These are phyloP conservation scores for Ischnura elegans DNA, from an alignment of 2,888 invertebrate genomes.

Conservation along the genomic window DNA sequence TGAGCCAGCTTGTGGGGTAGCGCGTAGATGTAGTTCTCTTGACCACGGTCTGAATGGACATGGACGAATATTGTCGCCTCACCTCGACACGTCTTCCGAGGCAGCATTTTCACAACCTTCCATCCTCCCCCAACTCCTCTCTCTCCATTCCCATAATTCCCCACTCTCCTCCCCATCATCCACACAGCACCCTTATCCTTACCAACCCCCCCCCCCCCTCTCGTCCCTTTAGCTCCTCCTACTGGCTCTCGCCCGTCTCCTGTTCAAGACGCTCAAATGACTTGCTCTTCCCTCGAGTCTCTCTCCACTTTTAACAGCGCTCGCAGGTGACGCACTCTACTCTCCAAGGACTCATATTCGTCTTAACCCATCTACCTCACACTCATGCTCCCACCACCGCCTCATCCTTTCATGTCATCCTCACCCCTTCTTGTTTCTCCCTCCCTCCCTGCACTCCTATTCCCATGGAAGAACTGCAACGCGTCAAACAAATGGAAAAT, in stretches of 20 bases:
- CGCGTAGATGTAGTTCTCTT: too few species aligned
- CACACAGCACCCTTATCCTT: not conserved
- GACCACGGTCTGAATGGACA: not conserved
- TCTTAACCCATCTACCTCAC: not conserved
- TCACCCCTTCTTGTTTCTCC: not conserved
- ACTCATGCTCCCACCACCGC: not conserved
- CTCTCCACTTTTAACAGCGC: constrained; percentile 26
- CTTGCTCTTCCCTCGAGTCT: not conserved
- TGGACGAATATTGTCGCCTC: not conserved
- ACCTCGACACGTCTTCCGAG: not conserved
- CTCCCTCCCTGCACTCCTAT: not conserved
- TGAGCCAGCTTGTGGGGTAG: too few species aligned
- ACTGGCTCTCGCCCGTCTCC: not conserved
- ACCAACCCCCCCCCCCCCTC: not conserved
- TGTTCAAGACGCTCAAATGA: constrained; percentile 10
- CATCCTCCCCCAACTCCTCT: not conserved
- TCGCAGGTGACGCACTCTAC: constrained; percentile 18
- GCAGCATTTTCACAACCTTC: too few species aligned
- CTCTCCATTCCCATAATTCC: not conserved
- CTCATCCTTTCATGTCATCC: not conserved
- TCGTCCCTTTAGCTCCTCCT: not conserved
- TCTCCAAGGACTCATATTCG: constrained; percentile 35
- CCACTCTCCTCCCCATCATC: not conserved
- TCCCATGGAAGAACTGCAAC: not conserved
- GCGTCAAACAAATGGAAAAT: too few species aligned